Evolutionary conservation across 1,140 invertebrate species (phyloP), one percentile per base, ranked within the genome.

Genomic region (Phthorimaea operculella): DNA sequence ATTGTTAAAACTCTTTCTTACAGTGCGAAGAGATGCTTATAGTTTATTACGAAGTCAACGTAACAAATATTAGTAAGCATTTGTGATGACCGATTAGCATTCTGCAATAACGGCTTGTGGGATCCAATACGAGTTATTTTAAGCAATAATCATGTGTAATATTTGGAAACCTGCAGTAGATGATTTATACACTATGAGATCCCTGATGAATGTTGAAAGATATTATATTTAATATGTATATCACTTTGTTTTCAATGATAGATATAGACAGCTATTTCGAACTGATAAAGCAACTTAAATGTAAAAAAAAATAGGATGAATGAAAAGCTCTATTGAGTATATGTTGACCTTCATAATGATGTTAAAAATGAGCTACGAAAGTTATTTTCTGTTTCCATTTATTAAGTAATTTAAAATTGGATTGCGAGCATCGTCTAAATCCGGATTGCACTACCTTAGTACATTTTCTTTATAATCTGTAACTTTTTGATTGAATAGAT

Each of bases 191-290:
- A 47, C 16, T 59, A 64, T 58, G 52, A 58, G 44, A 61, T 66
- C 63, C 56, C 58, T 57, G 59, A 56, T 51, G 58, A 51, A 60
- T 62, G 62, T 68, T 60, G 21, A 62, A 54, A 53, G 58, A 60
- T 63, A 55, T 59, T 62, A 62, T 68, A 60, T 56, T 59, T 57
- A 54, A 66, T 65, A 60, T 63, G 56, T 64, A 64, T 64, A 72
- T 65, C 58, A 55, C 42, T 59, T 70, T 62, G 61, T 70, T 70
- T 72, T 68, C 54, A 68, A 64, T 66, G 64, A 47, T 47, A 47
- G 44, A 62, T 61, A 64, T 70, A 73, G 66, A 68, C 65, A 65
- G 61, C 63, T 68, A 66, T 65, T 60, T 47, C 57, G 65, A 63
- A 68, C 62, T 72, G 58, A 66, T 68, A 64, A 64, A 66, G 52